These are phyloP conservation scores for Platynereis dumerilii DNA, from an alignment of 2,888 invertebrate genomes.

Conservation along the genomic window DNA sequence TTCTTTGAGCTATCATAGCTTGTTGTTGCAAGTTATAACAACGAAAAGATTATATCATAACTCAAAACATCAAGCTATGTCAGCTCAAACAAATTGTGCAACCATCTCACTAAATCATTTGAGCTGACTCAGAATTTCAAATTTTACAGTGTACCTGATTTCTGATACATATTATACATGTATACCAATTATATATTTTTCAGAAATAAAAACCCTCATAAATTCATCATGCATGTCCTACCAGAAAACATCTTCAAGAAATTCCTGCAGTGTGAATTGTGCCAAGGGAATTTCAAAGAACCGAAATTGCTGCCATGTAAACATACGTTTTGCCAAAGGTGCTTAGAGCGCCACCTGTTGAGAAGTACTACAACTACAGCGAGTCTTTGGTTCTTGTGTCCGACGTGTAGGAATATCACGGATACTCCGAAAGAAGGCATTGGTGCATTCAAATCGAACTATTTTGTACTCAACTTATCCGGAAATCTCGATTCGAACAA, in stretches of 20 bases:
- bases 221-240: not conserved
- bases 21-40: too few species aligned
- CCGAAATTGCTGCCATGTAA: conserved; percentile 21
- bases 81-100: too few species aligned
- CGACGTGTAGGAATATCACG: conserved; percentile 17
- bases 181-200: too few species aligned
- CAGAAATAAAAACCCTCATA: too few species aligned
- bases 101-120: too few species aligned
- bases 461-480: conserved; percentile 1
- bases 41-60: too few species aligned
- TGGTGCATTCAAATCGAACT: not conserved
- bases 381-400: conserved; percentile 22
- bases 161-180: too few species aligned
- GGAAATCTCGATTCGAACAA: not conserved
- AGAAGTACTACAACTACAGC: not conserved
- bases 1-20: too few species aligned
- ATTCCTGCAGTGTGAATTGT: conserved; percentile 14
- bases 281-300: conserved; percentile 9
- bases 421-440: conserved; percentile 10
- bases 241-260: conserved; percentile 5
- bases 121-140: too few species aligned
- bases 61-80: too few species aligned
- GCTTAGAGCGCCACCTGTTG: conserved; percentile 9
- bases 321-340: conserved; percentile 17
- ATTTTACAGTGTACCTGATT: too few species aligned